phyloP scores from a whole-genome alignment of 2,797 vertebrate genomes.

The Gymnocypris eckloni region DNA sequence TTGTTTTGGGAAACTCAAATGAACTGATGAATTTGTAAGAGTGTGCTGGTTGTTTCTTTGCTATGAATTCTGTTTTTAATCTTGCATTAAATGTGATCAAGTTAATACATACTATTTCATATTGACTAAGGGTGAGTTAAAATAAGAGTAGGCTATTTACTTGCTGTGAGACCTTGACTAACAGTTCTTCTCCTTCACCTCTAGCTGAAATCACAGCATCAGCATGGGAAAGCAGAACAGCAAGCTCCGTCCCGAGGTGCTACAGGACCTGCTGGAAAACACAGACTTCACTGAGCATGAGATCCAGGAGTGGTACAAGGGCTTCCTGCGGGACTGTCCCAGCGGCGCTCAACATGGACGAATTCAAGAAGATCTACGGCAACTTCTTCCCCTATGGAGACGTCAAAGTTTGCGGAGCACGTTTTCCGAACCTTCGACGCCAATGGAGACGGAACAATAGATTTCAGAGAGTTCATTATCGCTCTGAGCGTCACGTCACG shows the following conservation, averaged over 20 bases:
- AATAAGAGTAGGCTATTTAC: neutral
- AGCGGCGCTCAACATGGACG: slow-evolving; percentile 97
- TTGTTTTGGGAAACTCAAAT: neutral
- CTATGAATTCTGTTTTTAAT: neutral
- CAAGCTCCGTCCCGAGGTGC: slow-evolving; percentile 97
- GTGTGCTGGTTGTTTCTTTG: neutral
- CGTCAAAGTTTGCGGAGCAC: slow-evolving; percentile 96
- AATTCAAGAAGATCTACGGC: slow-evolving; percentile 99
- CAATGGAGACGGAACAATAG: slow-evolving; percentile 95
- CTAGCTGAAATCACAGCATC: slow-evolving; percentile 72
- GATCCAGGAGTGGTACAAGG: slow-evolving; percentile 99
- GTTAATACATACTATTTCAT: neutral
- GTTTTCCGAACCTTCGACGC: slow-evolving; percentile 98
- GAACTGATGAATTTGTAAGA: neutral
- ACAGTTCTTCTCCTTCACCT: slow-evolving; percentile 50
- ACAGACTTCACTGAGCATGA: slow-evolving; percentile 98
- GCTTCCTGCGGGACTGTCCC: slow-evolving; percentile 98
- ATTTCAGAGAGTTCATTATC: slow-evolving; percentile 99
- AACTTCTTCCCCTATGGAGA: slow-evolving; percentile 99
- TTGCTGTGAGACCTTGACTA: slow-evolving; percentile 33
- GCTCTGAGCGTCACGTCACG: slow-evolving; percentile 95
- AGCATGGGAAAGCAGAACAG: slow-evolving; percentile 99
- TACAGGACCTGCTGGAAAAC: slow-evolving; percentile 98
- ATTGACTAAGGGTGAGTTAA: neutral
- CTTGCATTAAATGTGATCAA: neutral